Evolutionary conservation across 2,888 invertebrate genomes (phyloP).

Genomic region (Coenonympha glycerion): DNA sequence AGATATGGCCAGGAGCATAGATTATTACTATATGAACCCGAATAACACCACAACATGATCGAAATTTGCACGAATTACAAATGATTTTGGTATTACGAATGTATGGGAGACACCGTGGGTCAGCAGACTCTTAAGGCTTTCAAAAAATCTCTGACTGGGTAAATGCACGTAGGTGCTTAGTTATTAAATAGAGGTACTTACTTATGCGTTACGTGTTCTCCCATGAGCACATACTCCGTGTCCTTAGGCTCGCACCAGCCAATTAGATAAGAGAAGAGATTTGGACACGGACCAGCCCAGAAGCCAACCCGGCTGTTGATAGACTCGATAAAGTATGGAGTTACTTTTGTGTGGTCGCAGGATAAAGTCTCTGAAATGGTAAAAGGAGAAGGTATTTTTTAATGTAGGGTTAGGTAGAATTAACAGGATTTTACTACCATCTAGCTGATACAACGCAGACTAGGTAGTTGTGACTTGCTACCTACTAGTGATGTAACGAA

Average conservation of each 20-base stretch:
- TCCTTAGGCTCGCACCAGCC: constrained; percentile 89
- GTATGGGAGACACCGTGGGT: too few relatives aligned
- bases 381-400: not conserved
- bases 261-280: constrained; percentile 86
- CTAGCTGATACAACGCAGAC: not conserved
- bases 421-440: not conserved
- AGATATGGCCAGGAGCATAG: too few relatives aligned
- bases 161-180: too few relatives aligned
- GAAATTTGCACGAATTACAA: too few relatives aligned
- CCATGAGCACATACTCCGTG: constrained; percentile 89
- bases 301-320: constrained; percentile 87
- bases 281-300: constrained; percentile 90
- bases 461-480: not conserved
- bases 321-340: constrained; percentile 92
- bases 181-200: constrained; percentile 60
- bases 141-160: too few relatives aligned
- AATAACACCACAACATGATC: too few relatives aligned
- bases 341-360: constrained; percentile 93
- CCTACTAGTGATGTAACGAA: too few relatives aligned
- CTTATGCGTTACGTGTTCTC: constrained; percentile 87
- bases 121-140: too few relatives aligned
- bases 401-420: not conserved
- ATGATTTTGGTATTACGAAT: too few relatives aligned
- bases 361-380: constrained; percentile 85
- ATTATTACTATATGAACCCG: too few relatives aligned